These are phyloP conservation scores for Anorthoa munda DNA, from an alignment of 2,888 invertebrate species.

Conservation along the genomic window DNA sequence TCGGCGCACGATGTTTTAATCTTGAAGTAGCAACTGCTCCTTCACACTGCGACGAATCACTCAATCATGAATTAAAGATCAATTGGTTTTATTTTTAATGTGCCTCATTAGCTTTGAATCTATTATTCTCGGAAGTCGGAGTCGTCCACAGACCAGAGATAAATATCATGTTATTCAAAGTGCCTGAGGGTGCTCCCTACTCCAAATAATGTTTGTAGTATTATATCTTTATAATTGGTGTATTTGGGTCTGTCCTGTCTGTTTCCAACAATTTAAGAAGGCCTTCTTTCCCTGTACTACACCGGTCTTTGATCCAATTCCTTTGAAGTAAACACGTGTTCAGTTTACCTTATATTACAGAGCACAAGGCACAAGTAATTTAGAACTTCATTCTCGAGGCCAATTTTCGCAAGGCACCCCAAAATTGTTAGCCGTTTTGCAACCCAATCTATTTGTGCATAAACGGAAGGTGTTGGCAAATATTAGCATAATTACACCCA, in stretches of 20 bases:
- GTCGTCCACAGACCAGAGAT: too few relatives aligned
- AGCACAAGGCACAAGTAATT: constrained; percentile 21
- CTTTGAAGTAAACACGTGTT: constrained; percentile 31
- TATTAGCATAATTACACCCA: constrained; percentile 63
- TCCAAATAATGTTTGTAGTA: neutral
- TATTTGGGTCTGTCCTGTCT: neutral
- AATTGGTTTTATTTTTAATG: neutral
- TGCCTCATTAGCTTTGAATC: neutral
- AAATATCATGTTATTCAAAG: neutral
- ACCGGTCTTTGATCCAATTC: neutral
- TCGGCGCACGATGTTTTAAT: neutral
- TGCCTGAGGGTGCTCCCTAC: neutral
- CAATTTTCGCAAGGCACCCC: constrained; percentile 65
- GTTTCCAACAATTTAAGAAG: neutral
- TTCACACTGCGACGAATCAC: neutral
- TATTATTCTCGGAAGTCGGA: neutral
- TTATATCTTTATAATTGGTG: neutral
- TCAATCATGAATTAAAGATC: neutral
- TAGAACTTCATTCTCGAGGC: constrained; percentile 53
- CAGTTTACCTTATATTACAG: constrained; percentile 20
- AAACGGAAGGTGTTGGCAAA: constrained; percentile 63
- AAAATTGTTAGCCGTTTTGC: constrained; percentile 63
- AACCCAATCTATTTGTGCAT: constrained; percentile 57
- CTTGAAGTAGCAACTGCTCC: neutral
- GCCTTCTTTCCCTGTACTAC: neutral